These are phyloP conservation scores for Coregonus suidteri DNA, from an alignment of 2,797 vertebrate genomes.

Conservation along the genomic window DNA sequence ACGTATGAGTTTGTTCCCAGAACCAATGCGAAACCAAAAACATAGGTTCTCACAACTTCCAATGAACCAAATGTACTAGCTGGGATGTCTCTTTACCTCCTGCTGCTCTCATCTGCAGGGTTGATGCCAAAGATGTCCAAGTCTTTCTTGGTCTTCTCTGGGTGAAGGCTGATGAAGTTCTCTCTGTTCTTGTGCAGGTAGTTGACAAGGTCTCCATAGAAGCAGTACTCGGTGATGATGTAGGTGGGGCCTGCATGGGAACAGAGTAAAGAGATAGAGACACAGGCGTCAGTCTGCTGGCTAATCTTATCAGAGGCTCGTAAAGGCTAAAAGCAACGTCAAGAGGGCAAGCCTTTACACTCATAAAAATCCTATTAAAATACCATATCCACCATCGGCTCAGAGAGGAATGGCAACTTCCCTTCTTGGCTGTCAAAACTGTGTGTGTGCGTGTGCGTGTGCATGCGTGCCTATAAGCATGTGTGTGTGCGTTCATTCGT, in stretches of 20 bases:
- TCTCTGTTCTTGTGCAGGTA: constrained; percentile 98
- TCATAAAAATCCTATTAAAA: constrained; percentile 69
- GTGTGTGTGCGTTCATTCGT: neutral
- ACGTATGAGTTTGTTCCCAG: too few species aligned
- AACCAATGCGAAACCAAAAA: too few species aligned
- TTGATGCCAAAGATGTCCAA: constrained; percentile 97
- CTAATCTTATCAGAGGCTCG: constrained; percentile 74
- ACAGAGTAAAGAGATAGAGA: constrained; percentile 7
- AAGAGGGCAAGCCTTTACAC: constrained; percentile 55
- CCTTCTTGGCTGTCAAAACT: constrained; percentile 27
- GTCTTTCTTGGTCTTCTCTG: constrained; percentile 92
- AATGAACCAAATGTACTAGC: too few species aligned
- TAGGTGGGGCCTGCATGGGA: constrained; percentile 89
- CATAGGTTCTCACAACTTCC: too few species aligned
- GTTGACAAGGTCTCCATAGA: constrained; percentile 99
- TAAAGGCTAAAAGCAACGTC: constrained; percentile 68
- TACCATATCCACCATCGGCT: constrained; percentile 52
- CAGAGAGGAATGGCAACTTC: constrained; percentile 37
- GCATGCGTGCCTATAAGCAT: neutral
- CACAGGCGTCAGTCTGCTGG: constrained; percentile 62
- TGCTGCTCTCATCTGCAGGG: constrained; percentile 91
- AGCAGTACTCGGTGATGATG: constrained; percentile 98
- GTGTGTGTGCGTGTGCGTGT: constrained; percentile 20
- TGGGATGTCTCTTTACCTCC: constrained; percentile 78
- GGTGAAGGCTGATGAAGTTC: constrained; percentile 85